Evolutionary conservation across 2,113 vertebrate genomes (phyloP), one percentile per base, ranked within the genome.

Genomic region (Coreoperca whiteheadi): DNA sequence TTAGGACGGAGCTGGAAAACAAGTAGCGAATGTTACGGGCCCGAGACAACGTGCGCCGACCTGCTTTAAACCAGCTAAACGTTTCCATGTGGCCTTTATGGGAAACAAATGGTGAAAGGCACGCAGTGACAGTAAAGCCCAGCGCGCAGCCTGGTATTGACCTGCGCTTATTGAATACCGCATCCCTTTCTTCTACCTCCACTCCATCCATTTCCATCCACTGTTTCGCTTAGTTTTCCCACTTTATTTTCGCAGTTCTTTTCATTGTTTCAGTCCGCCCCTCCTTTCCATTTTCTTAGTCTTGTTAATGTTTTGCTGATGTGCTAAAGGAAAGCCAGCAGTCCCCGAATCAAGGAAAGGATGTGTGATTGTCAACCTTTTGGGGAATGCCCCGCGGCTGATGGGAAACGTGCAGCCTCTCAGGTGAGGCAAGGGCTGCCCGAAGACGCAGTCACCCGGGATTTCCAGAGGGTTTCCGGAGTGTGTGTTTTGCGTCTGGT

Each of bases 41-140:
- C 79, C 21, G 77, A 94, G 92, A 94, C 85, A 60, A 85, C 77
- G 74, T 83, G 84, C 90, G 60, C 91, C 94, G 94, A 94, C 95
- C 94, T 94, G 94, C 89, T 93, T 84, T 93, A 95, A 92, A 94
- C 86, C 94, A 93, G 82, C 91, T 97, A 97, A 98, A 95, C 88
- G 92, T 93, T 97, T 94, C 97, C 97, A 98, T 96, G 97, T 97
- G 97, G 94, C 93, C 94, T 94, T 97, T 93, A 97, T 97, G 93
- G 95, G 94, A 97, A 98, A 96, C 97, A 97, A 97, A 96, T 96
- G 96, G 94, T 81, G 93, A 95, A 95, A 90, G 92, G 95, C 93
- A 96, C 89, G 92, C 94, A 88, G 93, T 95, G 93, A 94, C 95
- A 90, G 92, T 94, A 95, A 93, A 95, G 93, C 89, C 91, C 93